These are phyloP conservation scores for Capricornis sumatraensis DNA, from an alignment of 2,113 vertebrate genomes.

Conservation along the genomic window DNA sequence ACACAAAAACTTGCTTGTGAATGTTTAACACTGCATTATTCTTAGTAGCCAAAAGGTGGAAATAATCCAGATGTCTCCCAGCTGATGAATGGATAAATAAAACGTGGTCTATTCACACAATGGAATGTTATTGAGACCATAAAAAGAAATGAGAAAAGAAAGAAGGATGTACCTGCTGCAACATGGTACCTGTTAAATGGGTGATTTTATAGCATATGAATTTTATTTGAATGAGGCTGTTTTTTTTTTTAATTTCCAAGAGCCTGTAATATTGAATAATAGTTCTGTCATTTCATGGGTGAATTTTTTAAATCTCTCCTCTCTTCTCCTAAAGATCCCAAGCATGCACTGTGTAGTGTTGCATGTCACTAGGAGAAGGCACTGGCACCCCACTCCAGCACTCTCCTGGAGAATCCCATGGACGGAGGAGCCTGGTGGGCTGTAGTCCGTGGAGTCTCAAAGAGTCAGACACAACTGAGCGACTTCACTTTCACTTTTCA, in stretches of 20 bases:
- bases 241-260: neutral
- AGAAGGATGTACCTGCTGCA: neutral
- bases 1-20: neutral
- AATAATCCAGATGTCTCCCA: neutral
- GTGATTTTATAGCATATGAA: neutral
- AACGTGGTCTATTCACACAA: neutral
- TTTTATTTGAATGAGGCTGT: neutral
- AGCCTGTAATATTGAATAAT: neutral
- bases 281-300: neutral
- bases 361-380: neutral
- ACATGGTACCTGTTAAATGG: neutral
- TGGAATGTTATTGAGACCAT: neutral
- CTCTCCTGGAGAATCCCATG: too few relatives aligned
- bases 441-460: too few relatives aligned
- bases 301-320: neutral
- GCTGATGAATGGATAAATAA: neutral
- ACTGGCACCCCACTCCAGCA: too few relatives aligned
- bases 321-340: neutral
- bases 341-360: neutral
- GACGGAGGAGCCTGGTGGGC: too few relatives aligned
- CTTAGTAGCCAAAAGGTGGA: neutral
- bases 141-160: neutral
- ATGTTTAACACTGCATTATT: neutral
- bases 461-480: too few relatives aligned
- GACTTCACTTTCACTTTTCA: too few relatives aligned